A percentile compares a stretch with the other conserved stretches of the same genome.
Conservation (phyloP, 2,888 invertebrate genomes). For the Eilema depressum region DNA sequence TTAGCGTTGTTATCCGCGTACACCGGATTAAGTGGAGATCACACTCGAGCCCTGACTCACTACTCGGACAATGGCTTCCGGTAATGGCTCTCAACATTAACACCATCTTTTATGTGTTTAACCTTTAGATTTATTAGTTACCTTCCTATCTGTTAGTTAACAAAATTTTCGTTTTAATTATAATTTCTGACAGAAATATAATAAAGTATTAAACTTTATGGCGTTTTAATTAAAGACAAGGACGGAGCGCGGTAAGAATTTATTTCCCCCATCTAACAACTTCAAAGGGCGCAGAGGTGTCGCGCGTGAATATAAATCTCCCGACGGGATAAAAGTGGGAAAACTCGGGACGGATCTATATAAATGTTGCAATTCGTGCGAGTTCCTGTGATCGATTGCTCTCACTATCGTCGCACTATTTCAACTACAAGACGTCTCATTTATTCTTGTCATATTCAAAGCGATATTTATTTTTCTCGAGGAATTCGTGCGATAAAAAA, state of each 20-base stretch:
- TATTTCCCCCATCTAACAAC: conserved; percentile 77
- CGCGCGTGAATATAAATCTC: conserved; percentile 81
- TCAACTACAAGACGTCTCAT: conserved; percentile 78
- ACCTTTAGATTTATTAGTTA: conserved; percentile 45
- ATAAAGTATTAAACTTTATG: conserved; percentile 71
- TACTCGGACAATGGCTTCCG: conserved; percentile 70
- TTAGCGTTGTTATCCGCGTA: conserved; percentile 84
- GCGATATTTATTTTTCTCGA: conserved; percentile 63
- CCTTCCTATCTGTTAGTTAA: conserved; percentile 38
- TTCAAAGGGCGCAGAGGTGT: conserved; percentile 83
- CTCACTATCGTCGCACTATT: conserved; percentile 75
- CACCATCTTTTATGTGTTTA: conserved; percentile 58
- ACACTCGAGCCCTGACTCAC: conserved; percentile 65
- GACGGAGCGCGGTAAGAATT: conserved; percentile 71
- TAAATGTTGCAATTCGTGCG: conserved; percentile 80
- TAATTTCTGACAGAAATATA: conserved; percentile 54
- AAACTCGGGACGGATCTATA: conserved; percentile 74
- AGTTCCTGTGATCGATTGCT: conserved; percentile 77
- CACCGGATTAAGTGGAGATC: conserved; percentile 82
- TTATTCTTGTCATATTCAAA: conserved; percentile 78
- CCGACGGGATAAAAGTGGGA: conserved; percentile 73
- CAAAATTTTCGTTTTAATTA: conserved; percentile 47
- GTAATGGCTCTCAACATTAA: conserved; percentile 73
- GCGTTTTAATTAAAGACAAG: conserved; percentile 83
- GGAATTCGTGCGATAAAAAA: conserved; percentile 62